These are phyloP conservation scores for Chaitophorus viminalis DNA, from an alignment of 2,888 invertebrate genomes.

Conservation along the genomic window DNA sequence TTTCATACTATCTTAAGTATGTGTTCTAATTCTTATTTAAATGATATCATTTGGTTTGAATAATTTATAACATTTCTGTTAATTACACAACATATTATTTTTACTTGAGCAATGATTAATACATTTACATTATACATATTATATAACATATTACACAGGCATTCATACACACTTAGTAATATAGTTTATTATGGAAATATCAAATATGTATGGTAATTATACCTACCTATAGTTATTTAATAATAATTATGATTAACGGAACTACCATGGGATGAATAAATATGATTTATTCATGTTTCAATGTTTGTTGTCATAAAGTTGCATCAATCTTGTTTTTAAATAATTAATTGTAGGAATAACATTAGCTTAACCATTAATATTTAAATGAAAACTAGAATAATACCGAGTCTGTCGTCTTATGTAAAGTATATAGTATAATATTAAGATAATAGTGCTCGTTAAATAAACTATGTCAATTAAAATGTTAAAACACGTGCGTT, in stretches of 20 bases:
- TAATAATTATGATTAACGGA: not conserved
- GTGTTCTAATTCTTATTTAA: not conserved
- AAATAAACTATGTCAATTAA: conserved; percentile 7
- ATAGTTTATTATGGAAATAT: not conserved
- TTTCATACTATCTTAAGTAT: not conserved
- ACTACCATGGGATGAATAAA: not conserved
- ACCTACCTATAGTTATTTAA: not conserved
- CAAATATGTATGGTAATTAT: not conserved
- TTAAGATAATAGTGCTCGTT: not conserved
- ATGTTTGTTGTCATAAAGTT: not conserved
- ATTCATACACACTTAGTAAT: too few relatives aligned
- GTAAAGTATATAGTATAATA: not conserved
- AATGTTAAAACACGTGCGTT: not conserved
- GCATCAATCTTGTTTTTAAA: not conserved
- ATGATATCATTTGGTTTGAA: not conserved
- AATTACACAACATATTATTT: not conserved
- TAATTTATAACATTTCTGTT: not conserved
- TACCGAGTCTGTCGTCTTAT: not conserved
- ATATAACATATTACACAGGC: not conserved
- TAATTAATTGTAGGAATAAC: not conserved
- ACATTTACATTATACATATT: not conserved
- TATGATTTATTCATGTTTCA: not conserved
- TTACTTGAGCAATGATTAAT: not conserved
- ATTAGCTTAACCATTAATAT: not conserved
- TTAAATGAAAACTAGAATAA: conserved; percentile 5